Evolutionary conservation across 2,113 vertebrate species (phyloP).

Genomic region (Sebastes fasciatus): DNA sequence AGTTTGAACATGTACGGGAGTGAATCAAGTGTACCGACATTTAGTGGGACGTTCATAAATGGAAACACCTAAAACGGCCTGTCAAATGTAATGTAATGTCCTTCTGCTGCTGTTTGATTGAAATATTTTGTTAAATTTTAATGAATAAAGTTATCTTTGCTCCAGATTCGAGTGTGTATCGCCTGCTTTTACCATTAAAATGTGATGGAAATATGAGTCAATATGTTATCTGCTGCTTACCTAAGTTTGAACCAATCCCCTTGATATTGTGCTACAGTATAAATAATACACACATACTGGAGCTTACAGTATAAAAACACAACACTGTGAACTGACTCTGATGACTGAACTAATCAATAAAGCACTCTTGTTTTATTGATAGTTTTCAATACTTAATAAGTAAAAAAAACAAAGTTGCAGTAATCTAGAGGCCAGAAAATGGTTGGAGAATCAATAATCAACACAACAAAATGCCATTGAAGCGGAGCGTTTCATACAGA

Average conservation of each 20-base stretch:
- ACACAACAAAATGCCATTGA: neutral
- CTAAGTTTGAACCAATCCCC: neutral
- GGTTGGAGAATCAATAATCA: neutral
- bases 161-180: conserved; percentile 21
- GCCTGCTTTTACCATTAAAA: neutral
- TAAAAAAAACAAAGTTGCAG: neutral
- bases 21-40: conserved; percentile 44
- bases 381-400: neutral
- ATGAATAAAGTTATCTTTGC: conserved; percentile 58
- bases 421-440: neutral
- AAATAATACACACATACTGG: neutral
- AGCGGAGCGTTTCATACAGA: too few relatives aligned
- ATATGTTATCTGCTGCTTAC: neutral
- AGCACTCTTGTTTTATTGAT: neutral
- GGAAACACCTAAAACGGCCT: conserved; percentile 47
- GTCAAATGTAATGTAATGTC: neutral
- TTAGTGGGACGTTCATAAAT: conserved; percentile 61
- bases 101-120: conserved; percentile 5
- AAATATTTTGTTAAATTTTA: conserved; percentile 13
- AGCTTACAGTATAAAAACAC: neutral
- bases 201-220: neutral
- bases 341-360: neutral
- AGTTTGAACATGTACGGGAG: conserved; percentile 47
- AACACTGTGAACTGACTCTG: neutral
- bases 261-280: neutral